Conservation (phyloP, 2,888 invertebrate species). For the Nipponacmea schrenckii region DNA sequence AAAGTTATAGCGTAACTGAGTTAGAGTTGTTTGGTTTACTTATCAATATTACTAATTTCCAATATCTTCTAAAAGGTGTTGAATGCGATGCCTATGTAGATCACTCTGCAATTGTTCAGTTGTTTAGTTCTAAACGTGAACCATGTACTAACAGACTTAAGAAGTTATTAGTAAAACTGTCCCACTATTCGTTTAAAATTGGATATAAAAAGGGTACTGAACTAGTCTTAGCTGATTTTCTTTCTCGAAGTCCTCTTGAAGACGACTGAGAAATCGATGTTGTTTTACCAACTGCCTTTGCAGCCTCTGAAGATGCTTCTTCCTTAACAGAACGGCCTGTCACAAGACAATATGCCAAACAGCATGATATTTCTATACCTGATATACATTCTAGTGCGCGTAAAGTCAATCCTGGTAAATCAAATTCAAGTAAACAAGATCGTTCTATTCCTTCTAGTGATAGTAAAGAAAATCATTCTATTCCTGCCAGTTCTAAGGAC, state of each 20-base stretch:
- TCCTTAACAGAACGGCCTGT: neutral
- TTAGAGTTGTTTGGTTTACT: neutral
- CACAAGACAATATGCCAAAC: neutral
- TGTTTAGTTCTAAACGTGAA: neutral
- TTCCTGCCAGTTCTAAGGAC: too few species aligned
- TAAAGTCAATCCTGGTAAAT: neutral
- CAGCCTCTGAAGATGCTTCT: neutral
- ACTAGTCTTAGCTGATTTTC: neutral
- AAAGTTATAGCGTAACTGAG: neutral
- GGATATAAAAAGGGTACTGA: neutral
- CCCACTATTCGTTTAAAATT: too few species aligned
- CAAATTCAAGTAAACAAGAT: neutral
- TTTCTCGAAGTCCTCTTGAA: neutral
- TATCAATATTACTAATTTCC: too few species aligned
- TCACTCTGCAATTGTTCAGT: constrained; percentile 1
- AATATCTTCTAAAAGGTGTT: too few species aligned
- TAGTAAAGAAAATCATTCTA: too few species aligned
- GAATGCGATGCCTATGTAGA: neutral
- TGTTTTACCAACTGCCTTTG: neutral
- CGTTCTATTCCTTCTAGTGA: too few species aligned
- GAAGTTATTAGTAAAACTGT: neutral
- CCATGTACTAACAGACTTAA: neutral
- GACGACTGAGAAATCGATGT: neutral
- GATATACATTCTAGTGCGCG: neutral
- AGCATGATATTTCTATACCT: neutral